Evolutionary conservation across 1,140 invertebrate species (phyloP).

Genomic region (Drosophila seguyi): DNA sequence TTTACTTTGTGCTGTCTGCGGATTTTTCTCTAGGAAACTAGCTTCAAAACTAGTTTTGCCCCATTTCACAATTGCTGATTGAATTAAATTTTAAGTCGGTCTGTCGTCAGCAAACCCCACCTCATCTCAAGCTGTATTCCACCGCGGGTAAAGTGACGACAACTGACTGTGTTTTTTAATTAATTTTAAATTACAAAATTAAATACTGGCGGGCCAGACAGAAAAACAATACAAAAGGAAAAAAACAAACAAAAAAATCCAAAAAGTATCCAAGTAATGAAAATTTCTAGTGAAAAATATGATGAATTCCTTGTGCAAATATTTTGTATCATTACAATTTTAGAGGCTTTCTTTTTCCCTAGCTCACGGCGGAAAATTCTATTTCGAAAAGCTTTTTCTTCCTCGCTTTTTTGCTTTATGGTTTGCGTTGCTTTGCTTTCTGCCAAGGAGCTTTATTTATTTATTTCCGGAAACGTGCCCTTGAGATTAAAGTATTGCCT

Average conservation of each 20-base stretch:
- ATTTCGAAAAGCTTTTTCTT: conserved; percentile 33
- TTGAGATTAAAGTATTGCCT: conserved; percentile 73
- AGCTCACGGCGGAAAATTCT: conserved; percentile 6
- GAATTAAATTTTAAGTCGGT: conserved; percentile 8
- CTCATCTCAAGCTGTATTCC: conserved; percentile 1
- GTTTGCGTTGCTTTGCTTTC: conserved; percentile 19
- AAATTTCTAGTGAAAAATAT: conserved; percentile 12
- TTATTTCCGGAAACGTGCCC: conserved; percentile 83
- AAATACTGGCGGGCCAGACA: conserved; percentile 25
- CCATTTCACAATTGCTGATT: neutral
- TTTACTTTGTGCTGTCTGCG: neutral
- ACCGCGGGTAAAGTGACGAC: neutral
- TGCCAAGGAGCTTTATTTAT: conserved; percentile 73
- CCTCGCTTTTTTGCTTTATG: conserved; percentile 18
- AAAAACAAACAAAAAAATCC: neutral
- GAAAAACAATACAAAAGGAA: neutral
- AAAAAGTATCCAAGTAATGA: conserved; percentile 4
- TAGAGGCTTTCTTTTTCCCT: conserved; percentile 43
- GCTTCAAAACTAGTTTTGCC: neutral
- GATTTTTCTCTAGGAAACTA: neutral
- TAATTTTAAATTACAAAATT: conserved; percentile 71
- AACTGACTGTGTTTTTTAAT: conserved; percentile 46
- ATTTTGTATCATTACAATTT: conserved; percentile 80
- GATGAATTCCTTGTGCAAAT: conserved; percentile 52
- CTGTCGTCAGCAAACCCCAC: neutral